Base-by-base conservation (phyloP, 2,113 vertebrate species). In the Myiozetetes cayanensis region DNA sequence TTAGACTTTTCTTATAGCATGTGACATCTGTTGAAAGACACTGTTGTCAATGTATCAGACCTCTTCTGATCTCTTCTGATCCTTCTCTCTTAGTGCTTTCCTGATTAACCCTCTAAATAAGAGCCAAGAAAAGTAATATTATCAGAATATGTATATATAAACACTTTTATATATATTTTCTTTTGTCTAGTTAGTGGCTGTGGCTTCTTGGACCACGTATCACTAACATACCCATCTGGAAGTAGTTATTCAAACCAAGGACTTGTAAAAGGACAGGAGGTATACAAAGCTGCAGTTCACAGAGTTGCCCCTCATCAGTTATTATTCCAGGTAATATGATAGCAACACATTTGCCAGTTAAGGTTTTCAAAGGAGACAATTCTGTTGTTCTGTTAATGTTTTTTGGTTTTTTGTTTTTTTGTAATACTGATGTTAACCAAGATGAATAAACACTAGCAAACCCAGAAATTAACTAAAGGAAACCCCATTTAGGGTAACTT, bases 41-140 rank as follows among this genome's bases (percentile, higher is more conserved):
- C 25, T 0, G 0, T 2, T 59, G 16, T 61, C 78, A 39, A 4
- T 76, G 8, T 16, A 18, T 61, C 62, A 85, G 66, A n/a, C 17
- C 23, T 87, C 37, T 87, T 87, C 37, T 49, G 35, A 72, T 62
- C 22, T 87, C 37, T 87, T 89, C 41, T 49, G 39, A 73, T 62
- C 72, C 50, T 71, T 71, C 10, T 83, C 6, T 13, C 37, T 84
- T 62, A 31, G 47, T 68, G 14, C 24, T 58, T 87, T 85, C 31
- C n/a, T 37, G 37, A 56, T 76, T 43, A 46, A 62, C 35, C 24
- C 56, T 70, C 53, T 70, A 76, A 68, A 37, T 28, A 46, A 66
- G 12, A 53, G 10, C 10, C 19, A 63, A 85, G 47, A 76, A 75
- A 50, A 17, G 33, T 71, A 85, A 61, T 22, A 10, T 58, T 71